Percentiles rank a stretch among this genome's conserved stretches.
Conservation (phyloP, 2,888 invertebrate genomes). For the Oligia fasciuncula region DNA sequence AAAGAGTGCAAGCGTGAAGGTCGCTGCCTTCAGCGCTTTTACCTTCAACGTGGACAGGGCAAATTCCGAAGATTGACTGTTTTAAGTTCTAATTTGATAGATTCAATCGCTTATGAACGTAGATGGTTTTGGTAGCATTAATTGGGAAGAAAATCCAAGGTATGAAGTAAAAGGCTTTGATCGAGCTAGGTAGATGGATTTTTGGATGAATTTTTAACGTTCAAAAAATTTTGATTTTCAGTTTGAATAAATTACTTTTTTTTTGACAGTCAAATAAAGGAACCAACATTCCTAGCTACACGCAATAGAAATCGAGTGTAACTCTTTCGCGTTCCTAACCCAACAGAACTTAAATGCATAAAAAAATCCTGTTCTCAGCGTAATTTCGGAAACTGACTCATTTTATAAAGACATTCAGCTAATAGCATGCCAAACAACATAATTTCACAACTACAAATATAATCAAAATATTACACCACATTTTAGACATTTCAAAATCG, state of each 20-base stretch:
- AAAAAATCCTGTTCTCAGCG: neutral
- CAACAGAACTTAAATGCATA: neutral
- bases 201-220: no score
- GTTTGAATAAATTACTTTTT: neutral
- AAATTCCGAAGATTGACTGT: neutral
- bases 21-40: neutral
- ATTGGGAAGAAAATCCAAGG: neutral
- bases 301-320: no score
- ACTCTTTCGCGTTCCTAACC: neutral
- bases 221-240: no score
- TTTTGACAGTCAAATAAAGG: neutral
- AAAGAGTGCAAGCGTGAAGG: neutral
- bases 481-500: conserved; percentile 67
- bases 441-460: conserved; percentile 30
- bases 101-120: neutral
- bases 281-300: neutral
- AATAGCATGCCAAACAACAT: conserved; percentile 9
- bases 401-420: conserved; percentile 8
- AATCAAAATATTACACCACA: conserved; percentile 57
- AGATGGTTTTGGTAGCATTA: neutral
- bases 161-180: neutral
- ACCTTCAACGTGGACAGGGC: neutral
- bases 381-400: neutral
- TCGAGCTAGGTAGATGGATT: neutral
- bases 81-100: neutral